Conservation (phyloP, 2,797 vertebrate genomes). For the Silurus aristotelis region DNA sequence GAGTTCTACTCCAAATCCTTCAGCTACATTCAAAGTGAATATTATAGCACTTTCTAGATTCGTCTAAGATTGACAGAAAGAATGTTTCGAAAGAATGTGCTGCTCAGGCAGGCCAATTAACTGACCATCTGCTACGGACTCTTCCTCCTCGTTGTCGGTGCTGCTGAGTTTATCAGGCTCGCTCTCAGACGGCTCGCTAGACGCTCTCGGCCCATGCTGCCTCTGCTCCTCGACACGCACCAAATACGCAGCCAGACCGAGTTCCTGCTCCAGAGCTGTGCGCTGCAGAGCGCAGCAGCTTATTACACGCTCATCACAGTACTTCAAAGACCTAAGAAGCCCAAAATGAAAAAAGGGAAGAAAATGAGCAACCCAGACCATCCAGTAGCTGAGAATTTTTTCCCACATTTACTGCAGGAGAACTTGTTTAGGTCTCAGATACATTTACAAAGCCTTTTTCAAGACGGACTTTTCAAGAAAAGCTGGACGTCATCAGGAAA, state of each 20-base stretch:
- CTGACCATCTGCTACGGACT: constrained; percentile 81
- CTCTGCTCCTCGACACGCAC: constrained; percentile 76
- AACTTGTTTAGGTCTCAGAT: too few species aligned
- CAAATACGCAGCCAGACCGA: constrained; percentile 91
- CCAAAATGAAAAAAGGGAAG: background rate
- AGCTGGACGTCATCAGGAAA: too few species aligned
- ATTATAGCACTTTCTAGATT: background rate
- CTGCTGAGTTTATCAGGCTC: constrained; percentile 92
- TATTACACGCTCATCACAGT: constrained; percentile 93
- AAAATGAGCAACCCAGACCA: background rate
- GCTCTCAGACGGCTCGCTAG: constrained; percentile 85
- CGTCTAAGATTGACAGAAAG: too few species aligned
- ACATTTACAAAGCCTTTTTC: too few species aligned
- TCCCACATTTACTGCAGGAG: background rate
- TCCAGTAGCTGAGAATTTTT: background rate
- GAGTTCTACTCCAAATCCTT: background rate
- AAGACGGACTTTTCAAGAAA: too few species aligned
- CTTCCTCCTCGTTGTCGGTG: constrained; percentile 93
- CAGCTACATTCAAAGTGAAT: background rate
- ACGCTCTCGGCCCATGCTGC: constrained; percentile 68
- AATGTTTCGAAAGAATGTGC: background rate
- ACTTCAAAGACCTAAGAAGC: constrained; percentile 85
- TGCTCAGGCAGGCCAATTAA: background rate
- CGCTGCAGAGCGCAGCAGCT: constrained; percentile 90
- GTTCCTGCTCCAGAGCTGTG: constrained; percentile 90